Evolutionary conservation across 2,888 invertebrate genomes (phyloP), one percentile per base, ranked within the genome.

Genomic region (Resseliella maxima): DNA sequence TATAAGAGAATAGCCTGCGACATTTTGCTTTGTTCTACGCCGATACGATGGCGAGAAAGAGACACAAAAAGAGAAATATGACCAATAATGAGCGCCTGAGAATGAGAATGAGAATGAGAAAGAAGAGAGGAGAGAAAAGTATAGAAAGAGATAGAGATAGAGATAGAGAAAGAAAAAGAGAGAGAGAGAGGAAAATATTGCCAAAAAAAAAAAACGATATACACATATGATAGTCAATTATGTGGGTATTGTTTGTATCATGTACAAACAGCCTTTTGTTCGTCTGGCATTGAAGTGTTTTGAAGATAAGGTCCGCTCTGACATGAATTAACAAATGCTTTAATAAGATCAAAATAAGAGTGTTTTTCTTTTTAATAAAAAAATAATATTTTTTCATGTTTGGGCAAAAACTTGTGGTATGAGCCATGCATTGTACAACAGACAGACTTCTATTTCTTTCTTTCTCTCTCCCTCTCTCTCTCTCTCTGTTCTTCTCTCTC

Each of bases 281-380:
- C n/a, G 38, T 12, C 15, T 38, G 1, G 83, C 38, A 83, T 83
- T 83, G 38, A 83, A 83, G 83, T 83, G 83, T 83, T 83, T 83
- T 36, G 10, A n/a, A 83, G 36, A 83, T 83, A 83, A 83, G 6
- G 36, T 38, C 83, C 24, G 31, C 21, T n/a, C n/a, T 35, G 83
- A 38, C 83, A 38, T 83, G 83, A 83, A 38, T 83, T 81, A 5
- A 81, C 81, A 83, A 83, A 83, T 83, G 36, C 83, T 83, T 83
- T 83, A 83, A 83, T 83, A 83, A 83, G 83, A 83, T 83, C 83
- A 83, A 83, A 83, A 83, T 83, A 83, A 83, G 83, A 83, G 83
- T 83, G 83, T 38, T 83, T 83, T 83, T 83, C 83, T 83, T n/a
- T 83, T 83, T 83, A 83, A 83, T 83, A 83, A 83, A 38, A 83